Base-by-base conservation (phyloP, 2,797 vertebrate species). In the Falco novaeseelandiae region DNA sequence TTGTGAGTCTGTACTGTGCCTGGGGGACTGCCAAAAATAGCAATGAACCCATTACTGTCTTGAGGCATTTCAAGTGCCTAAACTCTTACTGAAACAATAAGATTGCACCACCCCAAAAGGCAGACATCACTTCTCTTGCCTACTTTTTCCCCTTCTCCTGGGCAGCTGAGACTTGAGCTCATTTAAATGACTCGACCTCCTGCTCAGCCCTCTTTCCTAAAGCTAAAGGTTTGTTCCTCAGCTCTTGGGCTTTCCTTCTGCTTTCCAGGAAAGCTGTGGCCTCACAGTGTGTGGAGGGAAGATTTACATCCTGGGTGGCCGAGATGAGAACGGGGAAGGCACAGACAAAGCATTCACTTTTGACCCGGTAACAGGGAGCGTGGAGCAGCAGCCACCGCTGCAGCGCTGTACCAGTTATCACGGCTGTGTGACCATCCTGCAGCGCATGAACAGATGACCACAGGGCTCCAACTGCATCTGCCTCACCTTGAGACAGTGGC, bases 291-390 rank as follows among this genome's bases (percentile, higher is more conserved):
- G 98, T 10, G 96, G 97, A 1, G 98, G 98, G 38, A 99, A 98
- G 90, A 95, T 99, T 49, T 98, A 98, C 90, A 97, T 99, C 84
- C 89, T 99, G 48, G 99, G 99, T 0, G 98, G 99, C 52, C 96
- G 98, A 51, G 97, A 98, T 1, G 97, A 98, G 52, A 96, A 38
- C 0, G 98, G 98, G 10, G 95, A 97, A 71, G 98, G 98, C 82
- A 98, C 98, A 0, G 96, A 98, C 86, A 97, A 94, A 42, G 95
- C 97, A 0, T 98, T 98, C 90, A 85, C 96, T 30, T 98, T 98
- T 5, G 98, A 98, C 38, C 98, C 98, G 0, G 86, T 30, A 14
- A 97, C 87, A 0, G 93, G 97, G 17, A 77, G 34, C 1, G 51
- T 99, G 48, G 98, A 95, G 14, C 94, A 93, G 40, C 97, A 98